Base-by-base conservation (phyloP, 2,113 vertebrate genomes). In the Bujurquina vittata region DNA sequence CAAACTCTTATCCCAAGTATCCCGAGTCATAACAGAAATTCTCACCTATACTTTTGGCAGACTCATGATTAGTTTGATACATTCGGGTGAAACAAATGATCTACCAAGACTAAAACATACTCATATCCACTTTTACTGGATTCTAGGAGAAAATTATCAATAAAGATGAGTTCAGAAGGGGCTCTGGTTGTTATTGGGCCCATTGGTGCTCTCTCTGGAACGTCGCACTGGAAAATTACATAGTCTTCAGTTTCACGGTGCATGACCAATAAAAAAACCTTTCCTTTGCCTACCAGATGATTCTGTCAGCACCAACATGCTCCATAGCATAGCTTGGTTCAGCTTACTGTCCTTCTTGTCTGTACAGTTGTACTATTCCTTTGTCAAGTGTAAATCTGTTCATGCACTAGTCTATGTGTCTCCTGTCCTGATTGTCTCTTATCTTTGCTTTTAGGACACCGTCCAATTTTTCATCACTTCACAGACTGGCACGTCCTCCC, bases 171-270 rank as follows among this genome's bases (percentile, higher is more conserved):
- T 15, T 78, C 79, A 26, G 67, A 81, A 0, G 78, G 79, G 5
- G 23, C 17, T 20, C 79, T 88, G 2, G 79, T 85, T 10, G 79
- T 82, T 10, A 84, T 78, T 5, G 74, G 78, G 15, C 63, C 63
- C 78, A 88, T 57, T 0, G 67, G 67, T 52, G 75, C 56, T 59
- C 10, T 73, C 20, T 85, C 31, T 46, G 49, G 74, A 0, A 63
- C 1, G 7, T 0, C 3, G 3, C 33, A 33, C 33, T 33, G 33
- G 33, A 5, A 33, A 33, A 33, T 33, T 5, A 35, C 33, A 35
- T n/a, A n/a, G 33, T 35, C 33, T 35, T 8, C 33, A 35, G 2
- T 35, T 35, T 35, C 33, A 7, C 4, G 31, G 31, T 31, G 31
- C 31, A 31, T 31, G 31, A 31, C 33, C 33, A 35, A 7, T 35